phyloP scores from a whole-genome alignment of 2,113 vertebrate species.

The Hypocryptadius cinnamomeus region DNA sequence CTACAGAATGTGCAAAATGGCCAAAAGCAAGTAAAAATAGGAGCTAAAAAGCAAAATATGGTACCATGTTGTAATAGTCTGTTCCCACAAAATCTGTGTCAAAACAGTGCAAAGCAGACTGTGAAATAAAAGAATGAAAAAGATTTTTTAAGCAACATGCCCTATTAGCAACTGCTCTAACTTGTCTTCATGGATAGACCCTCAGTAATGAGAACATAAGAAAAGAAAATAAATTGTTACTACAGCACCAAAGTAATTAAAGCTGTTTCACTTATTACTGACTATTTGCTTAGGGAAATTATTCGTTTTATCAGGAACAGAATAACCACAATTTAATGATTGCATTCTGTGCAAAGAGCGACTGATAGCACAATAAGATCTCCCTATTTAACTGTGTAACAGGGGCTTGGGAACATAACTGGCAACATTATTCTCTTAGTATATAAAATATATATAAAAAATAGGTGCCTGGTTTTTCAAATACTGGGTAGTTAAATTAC shows the following conservation, averaged over 20 bases:
- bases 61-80: background rate
- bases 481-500: background rate
- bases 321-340: conserved; percentile 8
- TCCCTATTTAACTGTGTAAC: background rate
- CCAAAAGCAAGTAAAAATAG: background rate
- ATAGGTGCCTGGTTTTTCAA: background rate
- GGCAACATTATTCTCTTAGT: background rate
- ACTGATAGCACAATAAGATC: background rate
- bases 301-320: background rate
- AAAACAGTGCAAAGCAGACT: background rate
- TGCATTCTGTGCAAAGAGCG: background rate
- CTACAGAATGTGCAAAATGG: background rate
- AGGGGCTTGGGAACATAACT: background rate
- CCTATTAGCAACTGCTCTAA: background rate
- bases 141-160: background rate
- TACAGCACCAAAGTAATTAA: background rate
- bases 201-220: background rate
- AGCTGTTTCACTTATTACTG: background rate
- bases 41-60: background rate
- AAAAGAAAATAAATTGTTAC: background rate
- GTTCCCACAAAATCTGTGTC: background rate
- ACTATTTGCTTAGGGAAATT: background rate
- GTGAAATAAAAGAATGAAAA: background rate
- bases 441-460: background rate
- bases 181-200: background rate